Evolutionary conservation across 2,888 invertebrate genomes (phyloP).

Genomic region (Sphaeridia pumilis): DNA sequence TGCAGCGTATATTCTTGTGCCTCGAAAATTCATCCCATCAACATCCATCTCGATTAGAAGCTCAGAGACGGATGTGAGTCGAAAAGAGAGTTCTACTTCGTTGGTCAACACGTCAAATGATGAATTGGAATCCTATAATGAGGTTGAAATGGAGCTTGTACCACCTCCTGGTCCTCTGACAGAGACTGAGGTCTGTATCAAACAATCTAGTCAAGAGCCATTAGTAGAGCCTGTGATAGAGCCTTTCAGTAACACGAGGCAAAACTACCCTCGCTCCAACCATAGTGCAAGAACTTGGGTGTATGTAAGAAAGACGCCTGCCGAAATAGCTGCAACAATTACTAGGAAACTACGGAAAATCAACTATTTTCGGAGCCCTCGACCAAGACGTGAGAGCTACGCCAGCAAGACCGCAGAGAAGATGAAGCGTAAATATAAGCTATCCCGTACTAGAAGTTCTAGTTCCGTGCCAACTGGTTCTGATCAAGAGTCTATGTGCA

Average conservation of each 20-base stretch:
- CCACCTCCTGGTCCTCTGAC: no score
- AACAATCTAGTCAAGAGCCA: not conserved
- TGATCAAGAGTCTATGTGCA: not conserved
- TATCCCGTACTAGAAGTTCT: no score
- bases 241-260: not conserved
- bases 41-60: not conserved
- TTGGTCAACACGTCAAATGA: no score
- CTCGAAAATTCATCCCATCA: not conserved
- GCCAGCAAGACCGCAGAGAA: not conserved
- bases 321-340: not conserved
- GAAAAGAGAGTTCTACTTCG: not conserved
- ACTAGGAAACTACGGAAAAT: not conserved
- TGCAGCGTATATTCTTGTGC: slow-evolving; percentile 7
- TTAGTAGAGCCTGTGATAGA: no score
- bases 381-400: not conserved
- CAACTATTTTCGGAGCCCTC: not conserved
- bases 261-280: not conserved
- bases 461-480: not conserved
- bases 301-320: slow-evolving; percentile 1
- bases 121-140: no score
- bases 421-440: no score
- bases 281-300: slow-evolving; percentile 8
- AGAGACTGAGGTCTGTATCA: no score
- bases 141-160: no score
- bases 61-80: not conserved